Conservation (phyloP, 2,113 vertebrate species). For the Marmota monax region DNA sequence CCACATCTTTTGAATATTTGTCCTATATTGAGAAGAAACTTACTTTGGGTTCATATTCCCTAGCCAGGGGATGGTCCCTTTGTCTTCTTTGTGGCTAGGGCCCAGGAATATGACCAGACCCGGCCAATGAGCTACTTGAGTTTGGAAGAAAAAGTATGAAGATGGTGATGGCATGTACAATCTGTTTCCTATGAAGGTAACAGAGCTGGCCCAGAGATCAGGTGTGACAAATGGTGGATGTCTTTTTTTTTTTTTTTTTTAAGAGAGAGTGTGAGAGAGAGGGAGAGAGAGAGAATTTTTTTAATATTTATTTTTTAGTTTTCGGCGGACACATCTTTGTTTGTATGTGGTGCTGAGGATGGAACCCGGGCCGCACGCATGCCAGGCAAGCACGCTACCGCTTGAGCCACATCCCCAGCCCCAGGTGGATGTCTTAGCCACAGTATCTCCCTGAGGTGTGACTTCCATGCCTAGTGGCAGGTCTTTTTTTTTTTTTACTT, state of each 20-base stretch:
- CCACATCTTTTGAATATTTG: constrained; percentile 16
- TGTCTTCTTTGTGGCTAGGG: not conserved
- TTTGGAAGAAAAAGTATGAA: constrained; percentile 15
- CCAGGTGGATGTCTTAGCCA: not conserved
- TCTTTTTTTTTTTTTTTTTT: not conserved
- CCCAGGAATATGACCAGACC: not conserved
- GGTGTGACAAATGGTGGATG: not conserved
- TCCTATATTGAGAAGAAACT: not conserved
- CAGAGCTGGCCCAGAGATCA: not conserved
- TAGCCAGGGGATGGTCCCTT: not conserved
- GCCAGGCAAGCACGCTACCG: too few species aligned
- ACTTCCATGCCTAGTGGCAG: not conserved
- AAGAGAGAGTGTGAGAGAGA: too few species aligned
- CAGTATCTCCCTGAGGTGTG: not conserved
- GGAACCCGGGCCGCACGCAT: too few species aligned
- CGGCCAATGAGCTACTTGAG: constrained; percentile 22
- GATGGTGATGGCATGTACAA: not conserved
- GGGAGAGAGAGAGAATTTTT: too few species aligned
- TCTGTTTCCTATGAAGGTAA: not conserved
- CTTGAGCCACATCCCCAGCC: too few species aligned
- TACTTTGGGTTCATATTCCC: not conserved
- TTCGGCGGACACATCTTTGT: too few species aligned
- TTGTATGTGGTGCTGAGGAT: too few species aligned
- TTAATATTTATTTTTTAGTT: too few species aligned
- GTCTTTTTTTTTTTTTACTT: too few species aligned